Conservation (phyloP, 2,797 vertebrate species). For the Chromobotia macracanthus region DNA sequence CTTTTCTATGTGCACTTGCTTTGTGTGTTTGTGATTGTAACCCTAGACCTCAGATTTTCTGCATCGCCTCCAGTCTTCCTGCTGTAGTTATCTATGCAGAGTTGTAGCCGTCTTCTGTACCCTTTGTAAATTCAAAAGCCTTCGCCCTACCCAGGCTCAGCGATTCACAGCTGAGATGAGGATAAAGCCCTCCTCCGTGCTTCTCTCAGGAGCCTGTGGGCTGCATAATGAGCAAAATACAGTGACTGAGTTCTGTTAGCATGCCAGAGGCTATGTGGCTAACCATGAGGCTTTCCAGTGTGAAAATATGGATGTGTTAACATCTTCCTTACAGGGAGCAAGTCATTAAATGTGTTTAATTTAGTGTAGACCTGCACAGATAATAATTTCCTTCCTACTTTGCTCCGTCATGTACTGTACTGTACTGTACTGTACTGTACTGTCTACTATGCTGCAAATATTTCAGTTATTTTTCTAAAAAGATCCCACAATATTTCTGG, state of each 20-base stretch:
- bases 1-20: conserved; percentile 10
- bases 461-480: neutral
- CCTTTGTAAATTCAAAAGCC: conserved; percentile 43
- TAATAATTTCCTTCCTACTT: conserved; percentile 14
- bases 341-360: conserved; percentile 54
- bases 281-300: conserved; percentile 61
- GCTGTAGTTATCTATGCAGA: conserved; percentile 26
- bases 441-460: neutral
- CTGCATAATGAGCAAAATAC: conserved; percentile 48
- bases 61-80: conserved; percentile 33
- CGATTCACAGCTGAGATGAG: conserved; percentile 43
- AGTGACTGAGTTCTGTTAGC: conserved; percentile 45
- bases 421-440: no score
- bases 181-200: conserved; percentile 51
- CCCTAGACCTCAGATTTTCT: conserved; percentile 32
- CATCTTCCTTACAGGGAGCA: conserved; percentile 49
- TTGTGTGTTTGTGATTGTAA: conserved; percentile 9
- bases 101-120: conserved; percentile 23
- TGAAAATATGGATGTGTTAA: conserved; percentile 57
- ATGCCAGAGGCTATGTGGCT: conserved; percentile 69
- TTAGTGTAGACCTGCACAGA: conserved; percentile 53
- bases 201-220: conserved; percentile 45
- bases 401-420: neutral
- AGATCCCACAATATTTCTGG: neutral
- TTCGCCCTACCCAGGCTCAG: conserved; percentile 35